A percentile compares a stretch with the other conserved stretches of the same genome.
phyloP scores from a whole-genome alignment of 2,888 invertebrate species.

The Scelioninae gen. 2 region DNA sequence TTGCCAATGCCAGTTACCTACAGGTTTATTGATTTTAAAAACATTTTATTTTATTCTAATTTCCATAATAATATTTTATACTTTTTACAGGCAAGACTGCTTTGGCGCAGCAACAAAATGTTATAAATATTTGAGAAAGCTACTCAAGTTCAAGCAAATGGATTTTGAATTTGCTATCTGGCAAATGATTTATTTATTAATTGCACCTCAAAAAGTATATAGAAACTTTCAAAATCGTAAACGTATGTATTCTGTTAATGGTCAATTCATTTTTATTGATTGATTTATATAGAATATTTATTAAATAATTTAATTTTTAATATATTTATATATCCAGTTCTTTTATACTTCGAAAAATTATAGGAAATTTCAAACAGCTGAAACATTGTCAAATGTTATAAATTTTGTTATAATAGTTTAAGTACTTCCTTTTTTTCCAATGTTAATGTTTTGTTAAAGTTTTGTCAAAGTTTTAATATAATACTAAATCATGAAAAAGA shows the following conservation, averaged over 20 bases:
- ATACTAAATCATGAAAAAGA: too few relatives aligned
- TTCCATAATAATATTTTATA: constrained; percentile 1
- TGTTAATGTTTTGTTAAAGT: too few relatives aligned
- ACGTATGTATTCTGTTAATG: constrained; percentile 82
- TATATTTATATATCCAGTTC: too few relatives aligned
- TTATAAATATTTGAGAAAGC: constrained; percentile 89
- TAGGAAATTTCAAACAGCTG: too few relatives aligned
- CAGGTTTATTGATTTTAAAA: too few relatives aligned
- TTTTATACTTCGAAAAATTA: too few relatives aligned
- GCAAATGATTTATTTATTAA: constrained; percentile 98
- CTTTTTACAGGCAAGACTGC: constrained; percentile 79
- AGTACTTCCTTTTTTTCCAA: too few relatives aligned
- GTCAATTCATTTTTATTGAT: neutral
- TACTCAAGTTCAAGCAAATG: constrained; percentile 97
- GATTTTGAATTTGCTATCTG: constrained; percentile 99
- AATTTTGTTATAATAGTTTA: too few relatives aligned
- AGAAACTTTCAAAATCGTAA: constrained; percentile 98
- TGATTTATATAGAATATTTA: neutral
- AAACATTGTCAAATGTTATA: too few relatives aligned
- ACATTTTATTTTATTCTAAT: constrained; percentile 3
- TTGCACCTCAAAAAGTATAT: constrained; percentile 97
- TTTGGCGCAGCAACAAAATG: constrained; percentile 92
- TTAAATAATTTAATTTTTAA: too few relatives aligned
- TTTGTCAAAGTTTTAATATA: too few relatives aligned
- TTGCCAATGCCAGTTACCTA: constrained; percentile 80